These are phyloP conservation scores for Cyrtonyx montezumae DNA, from an alignment of 2,113 vertebrate species.

Conservation along the genomic window DNA sequence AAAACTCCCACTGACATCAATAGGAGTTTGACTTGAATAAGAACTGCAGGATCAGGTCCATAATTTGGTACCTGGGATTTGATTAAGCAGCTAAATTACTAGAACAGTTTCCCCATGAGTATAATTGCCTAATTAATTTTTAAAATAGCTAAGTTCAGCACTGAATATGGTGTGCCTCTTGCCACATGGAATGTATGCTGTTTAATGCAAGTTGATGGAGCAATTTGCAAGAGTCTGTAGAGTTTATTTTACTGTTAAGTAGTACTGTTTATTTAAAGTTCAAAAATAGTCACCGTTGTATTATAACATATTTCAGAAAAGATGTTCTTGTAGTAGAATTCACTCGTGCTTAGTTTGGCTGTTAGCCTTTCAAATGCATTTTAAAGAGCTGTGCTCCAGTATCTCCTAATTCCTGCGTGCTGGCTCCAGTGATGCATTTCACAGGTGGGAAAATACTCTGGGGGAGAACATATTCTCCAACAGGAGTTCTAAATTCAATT, in stretches of 20 bases:
- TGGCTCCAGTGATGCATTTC: not conserved
- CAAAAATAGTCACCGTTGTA: not conserved
- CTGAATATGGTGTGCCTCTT: slow-evolving; percentile 33
- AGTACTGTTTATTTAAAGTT: slow-evolving; percentile 24
- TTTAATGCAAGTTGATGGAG: slow-evolving; percentile 42
- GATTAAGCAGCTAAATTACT: slow-evolving; percentile 66
- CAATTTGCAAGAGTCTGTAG: slow-evolving; percentile 13
- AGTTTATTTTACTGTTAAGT: slow-evolving; percentile 8
- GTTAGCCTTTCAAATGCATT: not conserved
- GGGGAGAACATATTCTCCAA: not conserved
- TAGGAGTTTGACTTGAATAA: slow-evolving; percentile 70
- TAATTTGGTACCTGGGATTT: slow-evolving; percentile 73
- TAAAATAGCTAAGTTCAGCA: slow-evolving; percentile 66
- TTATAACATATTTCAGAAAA: slow-evolving; percentile 36
- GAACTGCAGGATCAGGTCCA: slow-evolving; percentile 70
- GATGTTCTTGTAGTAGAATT: not conserved
- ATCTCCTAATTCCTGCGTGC: not conserved
- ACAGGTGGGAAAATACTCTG: not conserved
- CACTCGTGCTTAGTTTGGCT: not conserved
- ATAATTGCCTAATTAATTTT: slow-evolving; percentile 74
- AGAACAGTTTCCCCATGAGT: slow-evolving; percentile 59
- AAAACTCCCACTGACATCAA: slow-evolving; percentile 70
- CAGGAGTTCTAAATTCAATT: not conserved
- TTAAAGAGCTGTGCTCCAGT: not conserved
- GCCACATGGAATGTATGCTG: slow-evolving; percentile 2